A percentile compares a stretch with the other conserved stretches of the same genome.
Evolutionary conservation across 2,888 invertebrate genomes (phyloP).

Genomic region (Eupithecia inturbata): DNA sequence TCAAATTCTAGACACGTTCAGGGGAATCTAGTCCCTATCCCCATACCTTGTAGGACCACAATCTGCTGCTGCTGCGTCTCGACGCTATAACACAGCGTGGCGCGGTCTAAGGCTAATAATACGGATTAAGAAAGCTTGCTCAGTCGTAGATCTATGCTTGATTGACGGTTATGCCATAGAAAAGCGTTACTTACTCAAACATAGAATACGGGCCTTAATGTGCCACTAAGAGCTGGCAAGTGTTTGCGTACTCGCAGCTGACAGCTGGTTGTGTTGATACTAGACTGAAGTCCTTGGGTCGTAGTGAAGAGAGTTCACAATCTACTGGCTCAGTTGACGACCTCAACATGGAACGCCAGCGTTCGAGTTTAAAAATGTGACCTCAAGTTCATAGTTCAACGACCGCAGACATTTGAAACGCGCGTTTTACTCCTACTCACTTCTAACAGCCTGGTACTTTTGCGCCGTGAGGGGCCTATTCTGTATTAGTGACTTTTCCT

Average conservation of each 20-base stretch:
- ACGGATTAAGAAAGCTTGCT: too few species aligned
- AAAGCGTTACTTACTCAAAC: too few species aligned
- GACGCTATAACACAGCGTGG: constrained; percentile 91
- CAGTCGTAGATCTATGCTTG: too few species aligned
- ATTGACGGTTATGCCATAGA: too few species aligned
- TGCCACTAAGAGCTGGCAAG: constrained; percentile 95
- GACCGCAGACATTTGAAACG: not conserved
- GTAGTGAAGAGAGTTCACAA: too few species aligned
- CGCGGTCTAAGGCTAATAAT: constrained; percentile 98
- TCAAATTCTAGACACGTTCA: not conserved
- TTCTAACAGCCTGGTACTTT: constrained; percentile 3
- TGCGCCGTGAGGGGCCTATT: too few species aligned
- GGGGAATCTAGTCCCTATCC: not conserved
- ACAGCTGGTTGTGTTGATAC: constrained; percentile 97
- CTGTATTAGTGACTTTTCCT: not conserved
- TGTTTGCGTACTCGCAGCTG: constrained; percentile 98
- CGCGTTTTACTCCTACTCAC: not conserved
- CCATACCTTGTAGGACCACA: constrained; percentile 42
- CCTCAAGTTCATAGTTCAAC: too few species aligned
- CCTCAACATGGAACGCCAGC: too few species aligned
- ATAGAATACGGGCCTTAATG: too few species aligned
- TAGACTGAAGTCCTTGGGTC: constrained; percentile 87
- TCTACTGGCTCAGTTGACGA: too few species aligned
- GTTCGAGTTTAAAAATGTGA: too few species aligned
- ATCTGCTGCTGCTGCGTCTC: constrained; percentile 80